These are phyloP conservation scores for Hystrix cristata DNA, from an alignment of 2,113 vertebrate species.

Conservation along the genomic window DNA sequence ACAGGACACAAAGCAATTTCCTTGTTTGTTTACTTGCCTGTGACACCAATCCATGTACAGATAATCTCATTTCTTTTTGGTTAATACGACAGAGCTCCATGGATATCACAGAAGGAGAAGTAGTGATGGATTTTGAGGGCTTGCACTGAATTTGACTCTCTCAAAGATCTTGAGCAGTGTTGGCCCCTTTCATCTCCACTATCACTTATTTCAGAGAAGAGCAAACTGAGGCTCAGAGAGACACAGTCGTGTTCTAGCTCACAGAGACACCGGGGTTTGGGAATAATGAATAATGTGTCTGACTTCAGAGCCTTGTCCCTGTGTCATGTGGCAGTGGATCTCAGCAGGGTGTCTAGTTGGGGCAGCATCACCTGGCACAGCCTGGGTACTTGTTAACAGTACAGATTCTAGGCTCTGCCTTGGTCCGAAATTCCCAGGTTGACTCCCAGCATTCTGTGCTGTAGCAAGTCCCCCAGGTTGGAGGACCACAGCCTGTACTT, in stretches of 20 bases:
- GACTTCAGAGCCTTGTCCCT: background rate
- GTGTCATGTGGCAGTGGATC: accelerated
- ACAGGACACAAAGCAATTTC: accelerated
- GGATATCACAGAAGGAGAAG: background rate
- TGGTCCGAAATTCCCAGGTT: background rate
- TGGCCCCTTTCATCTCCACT: background rate
- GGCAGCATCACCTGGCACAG: accelerated
- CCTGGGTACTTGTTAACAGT: no score
- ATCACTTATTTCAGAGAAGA: background rate
- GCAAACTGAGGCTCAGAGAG: background rate
- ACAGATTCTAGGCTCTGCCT: accelerated
- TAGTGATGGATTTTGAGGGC: background rate
- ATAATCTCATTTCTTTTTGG: background rate
- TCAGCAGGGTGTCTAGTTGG: background rate
- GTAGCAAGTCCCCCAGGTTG: background rate
- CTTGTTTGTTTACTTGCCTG: no score
- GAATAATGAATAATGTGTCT: background rate
- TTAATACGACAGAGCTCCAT: background rate
- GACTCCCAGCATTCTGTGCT: background rate
- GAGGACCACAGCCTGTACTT: background rate
- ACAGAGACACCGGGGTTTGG: background rate
- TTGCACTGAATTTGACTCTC: background rate
- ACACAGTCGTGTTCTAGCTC: background rate
- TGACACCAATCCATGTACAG: accelerated
- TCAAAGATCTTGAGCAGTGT: background rate